These are phyloP conservation scores for Drosophila aldrichi DNA, from an alignment of 2,888 invertebrate species.

Conservation along the genomic window DNA sequence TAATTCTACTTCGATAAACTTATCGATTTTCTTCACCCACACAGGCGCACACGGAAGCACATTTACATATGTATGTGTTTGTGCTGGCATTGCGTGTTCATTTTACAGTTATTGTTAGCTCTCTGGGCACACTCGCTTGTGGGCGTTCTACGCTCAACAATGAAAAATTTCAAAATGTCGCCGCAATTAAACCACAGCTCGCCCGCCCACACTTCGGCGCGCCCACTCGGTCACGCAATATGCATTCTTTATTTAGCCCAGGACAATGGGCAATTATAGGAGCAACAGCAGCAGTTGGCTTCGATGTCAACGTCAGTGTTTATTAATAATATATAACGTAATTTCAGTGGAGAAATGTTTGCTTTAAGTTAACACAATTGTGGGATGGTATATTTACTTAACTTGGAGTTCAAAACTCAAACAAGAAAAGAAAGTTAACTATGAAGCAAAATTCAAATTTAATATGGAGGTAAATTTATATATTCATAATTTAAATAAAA, in stretches of 20 bases:
- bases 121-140: slow-evolving; percentile 5
- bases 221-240: slow-evolving; percentile 55
- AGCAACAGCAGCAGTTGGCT: slow-evolving; percentile 4
- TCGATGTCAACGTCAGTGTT: slow-evolving; percentile 23
- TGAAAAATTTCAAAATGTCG: slow-evolving; percentile 34
- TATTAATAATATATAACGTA: slow-evolving; percentile 36
- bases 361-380: not conserved
- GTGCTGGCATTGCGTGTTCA: slow-evolving; percentile 41
- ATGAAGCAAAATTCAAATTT: not conserved
- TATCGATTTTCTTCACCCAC: slow-evolving; percentile 37
- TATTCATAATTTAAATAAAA: not conserved
- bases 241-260: slow-evolving; percentile 53
- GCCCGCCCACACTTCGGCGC: slow-evolving; percentile 2
- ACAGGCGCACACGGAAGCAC: not conserved
- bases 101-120: slow-evolving; percentile 23
- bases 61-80: not conserved
- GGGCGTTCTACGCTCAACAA: slow-evolving; percentile 26
- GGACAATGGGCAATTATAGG: slow-evolving; percentile 22
- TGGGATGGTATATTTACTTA: not conserved
- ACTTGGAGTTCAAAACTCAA: not conserved
- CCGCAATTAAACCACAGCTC: slow-evolving; percentile 62
- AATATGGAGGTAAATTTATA: not conserved
- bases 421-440: not conserved
- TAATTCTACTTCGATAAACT: slow-evolving; percentile 26
- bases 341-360: slow-evolving; percentile 14